Evolutionary conservation across 2,888 invertebrate species (phyloP).

Genomic region (Troilus luridus): DNA sequence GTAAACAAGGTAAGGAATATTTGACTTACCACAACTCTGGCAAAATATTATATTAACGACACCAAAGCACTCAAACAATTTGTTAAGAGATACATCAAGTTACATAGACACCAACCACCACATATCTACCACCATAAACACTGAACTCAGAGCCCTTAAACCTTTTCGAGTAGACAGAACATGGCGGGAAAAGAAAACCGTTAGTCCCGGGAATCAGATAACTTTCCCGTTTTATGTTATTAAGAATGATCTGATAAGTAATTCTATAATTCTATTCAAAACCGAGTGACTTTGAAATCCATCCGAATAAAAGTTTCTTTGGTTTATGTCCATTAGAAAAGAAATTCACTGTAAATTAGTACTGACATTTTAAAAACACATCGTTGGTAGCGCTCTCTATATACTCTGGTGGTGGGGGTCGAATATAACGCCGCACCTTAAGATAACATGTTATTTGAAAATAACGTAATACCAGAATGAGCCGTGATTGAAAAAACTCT

Average conservation of each 20-base stretch:
- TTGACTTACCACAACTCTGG: not conserved
- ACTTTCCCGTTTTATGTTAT: not conserved
- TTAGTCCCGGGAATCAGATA: not conserved
- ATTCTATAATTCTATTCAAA: not conserved
- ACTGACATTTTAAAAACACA: not conserved
- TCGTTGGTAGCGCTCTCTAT: not conserved
- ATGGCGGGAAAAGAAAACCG: not conserved
- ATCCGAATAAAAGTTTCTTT: not conserved
- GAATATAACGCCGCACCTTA: too few relatives aligned
- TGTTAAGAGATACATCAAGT: not conserved
- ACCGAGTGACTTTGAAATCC: not conserved
- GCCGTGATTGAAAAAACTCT: too few relatives aligned
- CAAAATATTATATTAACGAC: not conserved
- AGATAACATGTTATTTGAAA: too few relatives aligned
- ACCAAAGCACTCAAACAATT: not conserved
- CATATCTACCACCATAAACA: not conserved
- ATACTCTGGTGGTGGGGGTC: too few relatives aligned
- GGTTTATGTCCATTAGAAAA: not conserved
- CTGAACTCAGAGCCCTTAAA: not conserved
- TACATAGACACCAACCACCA: not conserved
- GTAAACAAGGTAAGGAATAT: not conserved
- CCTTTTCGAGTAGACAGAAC: not conserved
- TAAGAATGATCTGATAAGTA: not conserved
- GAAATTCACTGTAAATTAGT: not conserved
- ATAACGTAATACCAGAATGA: too few relatives aligned